Evolutionary conservation across 2,888 invertebrate species (phyloP), one percentile per base, ranked within the genome.

Genomic region (Gastrophysa polygoni): DNA sequence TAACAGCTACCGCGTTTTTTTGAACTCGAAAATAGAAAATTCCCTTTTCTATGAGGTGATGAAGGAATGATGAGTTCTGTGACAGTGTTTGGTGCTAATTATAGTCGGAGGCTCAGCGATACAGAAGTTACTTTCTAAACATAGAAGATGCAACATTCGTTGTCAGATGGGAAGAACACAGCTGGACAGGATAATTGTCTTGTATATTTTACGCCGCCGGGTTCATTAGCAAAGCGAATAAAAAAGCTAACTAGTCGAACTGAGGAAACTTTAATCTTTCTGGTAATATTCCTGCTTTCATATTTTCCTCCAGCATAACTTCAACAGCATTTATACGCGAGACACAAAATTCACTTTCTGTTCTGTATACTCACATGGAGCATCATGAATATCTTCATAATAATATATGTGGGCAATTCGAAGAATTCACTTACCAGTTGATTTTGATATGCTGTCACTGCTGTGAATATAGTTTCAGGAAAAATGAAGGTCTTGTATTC

Each of bases 401-500:
- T 24, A 7, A 24, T 7, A 7, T 24, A 24, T 24, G 7, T 24
- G 24, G 24, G n/a, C n/a, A 38, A 14, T n/a, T 49, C 4, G 49
- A 24, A 21, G 6, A 10, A 11, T 51, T 34, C 18, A 86, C 89
- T 87, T 80, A 93, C 92, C 86, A 93, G 82, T 81, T 93, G 92
- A 82, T 93, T 93, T 81, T 93, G 93, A 84, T 93, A 93, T 66
- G 93, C 93, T 56, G 93, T 93, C 69, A 93, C 93, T 51, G 92
- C 93, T 65, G 92, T 93, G 83, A 93, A 93, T 68, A 91, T 89
- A 18, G 91, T 89, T 82, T 93, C 92, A 14, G 91, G 89, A 82
- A 91, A 93, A 73, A 91, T 85, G 81, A 90, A 92, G 54, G 91
- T 91, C 77, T 90, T 88, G 82, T 88, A 90, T 73, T 89, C 88